A percentile compares a stretch with the other conserved stretches of the same genome.
Evolutionary conservation across 1,140 invertebrate species (phyloP).

Genomic region (Meloidogyne exigua): DNA sequence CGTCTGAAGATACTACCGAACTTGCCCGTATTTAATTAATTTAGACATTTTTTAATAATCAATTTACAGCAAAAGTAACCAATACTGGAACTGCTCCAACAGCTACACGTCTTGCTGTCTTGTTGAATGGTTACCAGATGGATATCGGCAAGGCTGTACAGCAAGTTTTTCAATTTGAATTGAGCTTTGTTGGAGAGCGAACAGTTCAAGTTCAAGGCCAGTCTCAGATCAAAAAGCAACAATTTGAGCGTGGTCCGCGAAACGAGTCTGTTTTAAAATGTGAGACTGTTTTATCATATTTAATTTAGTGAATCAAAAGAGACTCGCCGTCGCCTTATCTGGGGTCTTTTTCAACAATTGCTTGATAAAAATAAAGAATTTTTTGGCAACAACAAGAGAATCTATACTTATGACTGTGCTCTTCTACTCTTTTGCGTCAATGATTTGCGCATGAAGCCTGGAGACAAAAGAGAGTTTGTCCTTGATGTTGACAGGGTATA

Average conservation of each 20-base stretch:
- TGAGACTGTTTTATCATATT: not conserved
- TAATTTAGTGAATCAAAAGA: constrained; percentile 29
- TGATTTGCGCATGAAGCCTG: not conserved
- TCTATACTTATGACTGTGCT: constrained; percentile 30
- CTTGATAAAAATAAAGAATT: constrained; percentile 17
- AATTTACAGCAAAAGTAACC: not conserved
- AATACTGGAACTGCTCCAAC: not conserved
- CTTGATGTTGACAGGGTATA: not conserved
- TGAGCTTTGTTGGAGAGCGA: not conserved
- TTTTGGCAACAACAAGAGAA: constrained; percentile 18
- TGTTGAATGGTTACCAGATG: not conserved
- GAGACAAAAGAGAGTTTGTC: constrained; percentile 30
- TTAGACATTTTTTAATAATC: no score
- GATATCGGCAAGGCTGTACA: not conserved
- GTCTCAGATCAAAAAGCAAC: not conserved
- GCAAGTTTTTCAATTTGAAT: constrained; percentile 7
- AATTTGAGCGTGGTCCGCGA: constrained; percentile 7
- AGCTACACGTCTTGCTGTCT: not conserved
- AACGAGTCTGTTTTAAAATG: constrained; percentile 15
- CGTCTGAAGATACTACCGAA: no score
- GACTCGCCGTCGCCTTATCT: constrained; percentile 22
- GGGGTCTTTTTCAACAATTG: constrained; percentile 34
- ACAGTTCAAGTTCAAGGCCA: not conserved
- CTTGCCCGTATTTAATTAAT: no score
- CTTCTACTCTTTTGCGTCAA: constrained; percentile 34